Percentiles rank a stretch among this genome's conserved stretches.
Conservation (phyloP, 2,113 vertebrate genomes). For the Theropithecus gelada region DNA sequence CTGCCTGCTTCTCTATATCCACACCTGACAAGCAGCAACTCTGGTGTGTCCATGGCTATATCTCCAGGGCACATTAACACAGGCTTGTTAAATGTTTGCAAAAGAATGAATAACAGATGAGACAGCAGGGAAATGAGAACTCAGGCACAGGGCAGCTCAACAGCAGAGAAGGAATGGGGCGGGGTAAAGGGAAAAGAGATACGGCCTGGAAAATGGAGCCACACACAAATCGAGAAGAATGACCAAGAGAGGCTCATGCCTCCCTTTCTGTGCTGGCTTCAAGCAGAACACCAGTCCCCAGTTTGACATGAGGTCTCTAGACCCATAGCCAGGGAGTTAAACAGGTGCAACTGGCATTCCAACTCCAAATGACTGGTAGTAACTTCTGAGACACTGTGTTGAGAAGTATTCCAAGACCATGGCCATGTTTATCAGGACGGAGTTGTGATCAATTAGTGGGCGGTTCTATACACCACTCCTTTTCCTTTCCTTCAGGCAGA, state of each 20-base stretch:
- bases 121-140: background rate
- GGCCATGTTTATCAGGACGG: background rate
- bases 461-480: background rate
- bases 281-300: background rate
- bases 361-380: background rate
- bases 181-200: background rate
- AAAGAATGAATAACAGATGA: background rate
- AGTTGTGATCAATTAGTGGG: background rate
- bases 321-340: background rate
- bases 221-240: background rate
- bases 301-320: background rate
- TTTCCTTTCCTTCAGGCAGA: background rate
- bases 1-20: background rate
- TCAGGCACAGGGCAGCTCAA: background rate
- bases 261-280: background rate
- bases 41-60: fast-evolving
- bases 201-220: background rate
- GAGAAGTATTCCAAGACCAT: background rate
- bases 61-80: background rate
- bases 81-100: too few species aligned
- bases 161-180: background rate
- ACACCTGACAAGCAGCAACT: too few species aligned
- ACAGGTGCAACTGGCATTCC: background rate
- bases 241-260: background rate
- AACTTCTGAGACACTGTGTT: background rate